Evolutionary conservation across 1,140 invertebrate species (phyloP).

Genomic region (Bradynema listronoti): DNA sequence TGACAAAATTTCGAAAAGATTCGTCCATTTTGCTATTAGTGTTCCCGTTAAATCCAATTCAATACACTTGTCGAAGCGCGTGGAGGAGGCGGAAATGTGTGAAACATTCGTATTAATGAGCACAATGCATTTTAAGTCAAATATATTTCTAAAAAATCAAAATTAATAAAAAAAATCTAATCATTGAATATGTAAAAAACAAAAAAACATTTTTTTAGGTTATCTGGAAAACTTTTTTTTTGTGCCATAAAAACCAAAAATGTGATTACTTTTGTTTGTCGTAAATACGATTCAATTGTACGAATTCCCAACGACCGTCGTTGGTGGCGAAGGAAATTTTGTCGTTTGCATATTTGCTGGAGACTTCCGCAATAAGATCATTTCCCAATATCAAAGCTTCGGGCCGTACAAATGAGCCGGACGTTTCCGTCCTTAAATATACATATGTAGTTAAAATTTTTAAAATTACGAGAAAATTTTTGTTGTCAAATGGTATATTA

Average conservation of each 20-base stretch:
- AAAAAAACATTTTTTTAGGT: too few species aligned
- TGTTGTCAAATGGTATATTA: too few species aligned
- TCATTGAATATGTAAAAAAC: too few species aligned
- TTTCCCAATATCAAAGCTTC: constrained; percentile 23
- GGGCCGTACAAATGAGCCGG: constrained; percentile 36
- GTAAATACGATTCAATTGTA: constrained; percentile 29
- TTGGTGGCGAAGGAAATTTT: constrained; percentile 4
- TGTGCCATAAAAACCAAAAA: background rate
- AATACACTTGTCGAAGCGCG: constrained; percentile 5
- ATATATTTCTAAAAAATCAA: constrained; percentile 1
- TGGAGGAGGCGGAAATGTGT: background rate
- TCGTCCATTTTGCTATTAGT: constrained; percentile 23
- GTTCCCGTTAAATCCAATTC: constrained; percentile 22
- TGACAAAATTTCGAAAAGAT: constrained; percentile 19
- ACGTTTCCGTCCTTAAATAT: constrained; percentile 28
- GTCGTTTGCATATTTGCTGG: constrained; percentile 20
- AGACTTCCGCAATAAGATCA: constrained; percentile 24
- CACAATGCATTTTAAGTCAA: constrained; percentile 5
- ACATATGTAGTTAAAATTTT: background rate
- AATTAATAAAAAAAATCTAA: background rate
- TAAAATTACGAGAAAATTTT: constrained; percentile 5
- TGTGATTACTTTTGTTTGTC: constrained; percentile 5
- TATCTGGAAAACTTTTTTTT: too few species aligned
- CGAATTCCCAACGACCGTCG: constrained; percentile 22
- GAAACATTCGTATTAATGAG: background rate